Evolutionary conservation across 2,888 invertebrate genomes (phyloP).

Genomic region (Eupithecia subumbrata): DNA sequence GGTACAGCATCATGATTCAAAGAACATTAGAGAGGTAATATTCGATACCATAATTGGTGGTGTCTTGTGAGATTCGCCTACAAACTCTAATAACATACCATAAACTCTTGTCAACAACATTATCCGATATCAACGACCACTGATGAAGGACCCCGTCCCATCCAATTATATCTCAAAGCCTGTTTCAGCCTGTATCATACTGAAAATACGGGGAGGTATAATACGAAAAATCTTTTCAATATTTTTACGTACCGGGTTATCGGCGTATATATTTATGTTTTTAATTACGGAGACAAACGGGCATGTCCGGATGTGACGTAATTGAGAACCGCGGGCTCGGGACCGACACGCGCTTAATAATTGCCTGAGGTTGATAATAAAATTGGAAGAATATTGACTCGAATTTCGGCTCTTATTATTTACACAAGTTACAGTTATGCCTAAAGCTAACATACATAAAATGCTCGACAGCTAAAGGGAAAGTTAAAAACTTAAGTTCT

Average conservation of each 20-base stretch:
- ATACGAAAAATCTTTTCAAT: conserved; percentile 13
- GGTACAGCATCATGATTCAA: not conserved
- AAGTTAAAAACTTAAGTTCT: too few species aligned
- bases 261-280: conserved; percentile 25
- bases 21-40: not conserved
- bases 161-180: conserved; percentile 22
- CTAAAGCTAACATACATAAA: too few species aligned
- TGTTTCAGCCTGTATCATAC: not conserved
- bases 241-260: not conserved
- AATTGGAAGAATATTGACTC: not conserved
- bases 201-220: not conserved
- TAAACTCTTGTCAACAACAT: not conserved
- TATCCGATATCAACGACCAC: not conserved
- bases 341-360: conserved; percentile 28
- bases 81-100: not conserved
- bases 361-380: not conserved
- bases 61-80: not conserved
- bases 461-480: too few species aligned
- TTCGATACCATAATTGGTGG: not conserved
- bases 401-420: not conserved
- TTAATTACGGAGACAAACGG: conserved; percentile 22
- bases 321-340: conserved; percentile 6
- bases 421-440: not conserved
- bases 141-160: conserved; percentile 13
- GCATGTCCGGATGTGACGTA: conserved; percentile 20